A percentile compares a stretch with the other conserved stretches of the same genome.
phyloP scores from a whole-genome alignment of 2,888 invertebrate species.

The Himalopsyche anomala region DNA sequence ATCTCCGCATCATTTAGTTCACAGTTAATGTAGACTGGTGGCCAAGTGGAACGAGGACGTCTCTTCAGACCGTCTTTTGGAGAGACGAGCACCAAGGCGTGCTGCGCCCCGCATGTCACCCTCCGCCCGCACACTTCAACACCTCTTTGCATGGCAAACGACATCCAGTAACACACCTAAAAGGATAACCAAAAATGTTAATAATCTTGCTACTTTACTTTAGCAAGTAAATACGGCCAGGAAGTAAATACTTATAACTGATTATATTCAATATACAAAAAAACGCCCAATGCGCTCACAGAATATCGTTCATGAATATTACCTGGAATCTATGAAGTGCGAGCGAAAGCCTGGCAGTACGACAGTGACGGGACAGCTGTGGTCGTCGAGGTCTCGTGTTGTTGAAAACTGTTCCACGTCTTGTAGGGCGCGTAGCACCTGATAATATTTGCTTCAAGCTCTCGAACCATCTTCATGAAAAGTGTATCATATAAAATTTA shows the following conservation, averaged over 20 bases:
- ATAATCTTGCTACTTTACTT: conserved; percentile 63
- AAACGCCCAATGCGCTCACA: too few species aligned
- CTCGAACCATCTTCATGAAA: conserved; percentile 87
- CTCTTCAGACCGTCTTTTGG: conserved; percentile 89
- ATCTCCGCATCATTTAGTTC: conserved; percentile 95
- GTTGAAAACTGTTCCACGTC: conserved; percentile 92
- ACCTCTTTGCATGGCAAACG: conserved; percentile 95
- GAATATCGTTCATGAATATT: background rate
- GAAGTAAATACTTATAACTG: too few species aligned
- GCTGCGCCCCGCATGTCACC: conserved; percentile 88
- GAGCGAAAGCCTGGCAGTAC: conserved; percentile 89
- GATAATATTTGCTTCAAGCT: conserved; percentile 95
- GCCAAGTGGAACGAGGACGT: conserved; percentile 92
- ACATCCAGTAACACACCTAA: conserved; percentile 96
- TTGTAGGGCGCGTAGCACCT: conserved; percentile 94
- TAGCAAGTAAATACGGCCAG: too few species aligned
- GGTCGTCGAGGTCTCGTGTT: conserved; percentile 90
- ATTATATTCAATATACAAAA: too few species aligned
- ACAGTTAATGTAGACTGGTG: conserved; percentile 94
- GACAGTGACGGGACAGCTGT: conserved; percentile 94
- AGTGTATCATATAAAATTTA: background rate
- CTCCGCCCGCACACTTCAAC: conserved; percentile 90
- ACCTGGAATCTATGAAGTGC: conserved; percentile 90
- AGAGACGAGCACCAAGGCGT: conserved; percentile 83
- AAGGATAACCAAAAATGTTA: background rate